Evolutionary conservation across 1,140 invertebrate species (phyloP).

Genomic region (Euwallacea similis): DNA sequence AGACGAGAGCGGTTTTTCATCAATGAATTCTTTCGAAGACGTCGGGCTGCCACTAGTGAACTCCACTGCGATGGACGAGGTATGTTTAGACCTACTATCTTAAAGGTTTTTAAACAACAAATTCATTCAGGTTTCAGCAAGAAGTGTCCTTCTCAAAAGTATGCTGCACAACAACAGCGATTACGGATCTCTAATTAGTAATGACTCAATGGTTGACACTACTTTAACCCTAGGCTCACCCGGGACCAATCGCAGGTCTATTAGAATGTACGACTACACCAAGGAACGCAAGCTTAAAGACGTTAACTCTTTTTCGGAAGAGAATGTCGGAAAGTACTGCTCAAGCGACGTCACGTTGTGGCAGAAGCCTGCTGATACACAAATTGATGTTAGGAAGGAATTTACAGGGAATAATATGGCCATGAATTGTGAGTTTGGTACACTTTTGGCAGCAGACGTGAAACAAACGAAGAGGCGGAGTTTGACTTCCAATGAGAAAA

Average conservation of each 20-base stretch:
- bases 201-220: conserved; percentile 11
- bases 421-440: neutral
- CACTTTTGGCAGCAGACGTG: neutral
- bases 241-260: neutral
- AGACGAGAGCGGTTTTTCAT: conserved; percentile 81
- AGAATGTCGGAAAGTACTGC: conserved; percentile 2
- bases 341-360: conserved; percentile 43
- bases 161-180: conserved; percentile 43
- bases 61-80: conserved; percentile 49
- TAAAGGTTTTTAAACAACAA: neutral
- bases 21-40: conserved; percentile 79
- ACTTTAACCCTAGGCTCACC: conserved; percentile 19
- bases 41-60: conserved; percentile 64
- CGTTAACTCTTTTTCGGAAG: neutral
- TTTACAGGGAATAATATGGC: neutral
- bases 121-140: conserved; percentile 38
- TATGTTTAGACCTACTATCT: conserved; percentile 9
- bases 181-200: conserved; percentile 26
- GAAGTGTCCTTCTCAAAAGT: conserved; percentile 44
- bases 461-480: neutral
- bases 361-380: conserved; percentile 36
- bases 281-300: neutral
- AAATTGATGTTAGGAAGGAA: no score
- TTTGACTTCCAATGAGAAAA: neutral
- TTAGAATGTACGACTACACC: conserved; percentile 3